Evolutionary conservation across 2,113 vertebrate genomes (phyloP), one percentile per base, ranked within the genome.

Genomic region (Perognathus longimembris): DNA sequence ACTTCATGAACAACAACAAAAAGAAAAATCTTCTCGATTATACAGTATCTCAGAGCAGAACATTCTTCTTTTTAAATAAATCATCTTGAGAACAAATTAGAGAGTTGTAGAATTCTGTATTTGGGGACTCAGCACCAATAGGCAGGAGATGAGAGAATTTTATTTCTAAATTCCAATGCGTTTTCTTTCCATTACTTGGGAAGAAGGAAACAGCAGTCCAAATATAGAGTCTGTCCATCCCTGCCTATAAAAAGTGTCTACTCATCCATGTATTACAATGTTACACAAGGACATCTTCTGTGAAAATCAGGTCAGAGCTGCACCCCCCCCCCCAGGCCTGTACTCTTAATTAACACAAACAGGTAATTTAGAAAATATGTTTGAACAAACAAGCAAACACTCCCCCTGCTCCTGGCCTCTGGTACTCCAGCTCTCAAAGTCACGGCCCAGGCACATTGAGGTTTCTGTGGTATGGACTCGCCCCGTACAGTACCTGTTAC

Each of bases 341-440:
- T 54, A 36, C 28, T 89, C 77, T 34, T 85, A 92, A 86, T 6
- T 77, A 84, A 89, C 69, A 81, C 74, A 86, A 89, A 85, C 42
- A 91, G 45, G 85, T 85, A 81, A 81, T 90, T 92, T 92, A 84
- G 64, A 91, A 95, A 96, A 57, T 83, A 89, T 71, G 54, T 32
- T 24, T 89, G 38, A 87, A 75, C 50, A 94, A 93, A 91, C 77
- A 88, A 82, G 57, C 64, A 91, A 71, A 42, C 3, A 0, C 30
- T 75, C 40, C 3, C 24, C 7, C 28, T 20, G 8, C 8, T 11
- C 6, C 26, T 42, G 71, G 38, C 42, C 32, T 12, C 6, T 12
- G 59, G 38, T 24, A 22, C 36, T 45, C 10, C 8, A 1, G 11
- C 21, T 45, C 67, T 63, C 61, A 30, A 40, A 87, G 87, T 89